Evolutionary conservation across 2,113 vertebrate species (phyloP).

Genomic region (Chloebia gouldiae): DNA sequence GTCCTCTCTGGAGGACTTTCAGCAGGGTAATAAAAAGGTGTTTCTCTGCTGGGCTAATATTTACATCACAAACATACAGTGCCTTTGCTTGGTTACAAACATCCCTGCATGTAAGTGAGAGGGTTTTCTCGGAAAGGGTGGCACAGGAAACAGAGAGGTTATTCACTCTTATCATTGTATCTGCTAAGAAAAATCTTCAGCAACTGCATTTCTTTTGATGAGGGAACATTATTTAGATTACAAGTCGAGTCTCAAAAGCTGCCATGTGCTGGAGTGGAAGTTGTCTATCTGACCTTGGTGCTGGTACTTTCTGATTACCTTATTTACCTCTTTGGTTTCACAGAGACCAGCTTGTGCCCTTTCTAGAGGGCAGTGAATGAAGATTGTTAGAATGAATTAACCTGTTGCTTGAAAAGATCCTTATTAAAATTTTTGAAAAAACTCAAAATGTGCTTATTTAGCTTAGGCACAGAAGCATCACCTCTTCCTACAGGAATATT

Average conservation of each 20-base stretch:
- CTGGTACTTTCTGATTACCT: not conserved
- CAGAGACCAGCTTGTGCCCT: not conserved
- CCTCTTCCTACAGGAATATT: not conserved
- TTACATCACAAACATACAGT: constrained; percentile 44
- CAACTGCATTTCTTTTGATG: rapidly evolving
- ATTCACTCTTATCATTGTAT: not conserved
- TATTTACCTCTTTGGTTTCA: not conserved
- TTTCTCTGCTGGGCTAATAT: constrained; percentile 48
- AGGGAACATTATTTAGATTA: not conserved
- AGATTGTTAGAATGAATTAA: not conserved
- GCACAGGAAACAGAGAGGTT: not conserved
- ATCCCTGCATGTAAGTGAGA: not conserved
- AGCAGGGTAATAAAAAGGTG: not conserved
- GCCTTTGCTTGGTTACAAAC: constrained; percentile 49
- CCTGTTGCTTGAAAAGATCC: not conserved
- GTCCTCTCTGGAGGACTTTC: not conserved
- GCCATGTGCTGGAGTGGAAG: not conserved
- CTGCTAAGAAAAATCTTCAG: not conserved
- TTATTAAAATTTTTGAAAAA: not conserved
- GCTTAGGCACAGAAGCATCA: not conserved
- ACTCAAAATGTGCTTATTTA: not conserved
- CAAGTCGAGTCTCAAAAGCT: not conserved
- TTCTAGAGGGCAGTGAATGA: not conserved
- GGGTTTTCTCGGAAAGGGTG: constrained; percentile 2
- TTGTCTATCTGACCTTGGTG: constrained; percentile 18